phyloP scores from a whole-genome alignment of 2,888 invertebrate genomes.

The Pterostichus madidus region DNA sequence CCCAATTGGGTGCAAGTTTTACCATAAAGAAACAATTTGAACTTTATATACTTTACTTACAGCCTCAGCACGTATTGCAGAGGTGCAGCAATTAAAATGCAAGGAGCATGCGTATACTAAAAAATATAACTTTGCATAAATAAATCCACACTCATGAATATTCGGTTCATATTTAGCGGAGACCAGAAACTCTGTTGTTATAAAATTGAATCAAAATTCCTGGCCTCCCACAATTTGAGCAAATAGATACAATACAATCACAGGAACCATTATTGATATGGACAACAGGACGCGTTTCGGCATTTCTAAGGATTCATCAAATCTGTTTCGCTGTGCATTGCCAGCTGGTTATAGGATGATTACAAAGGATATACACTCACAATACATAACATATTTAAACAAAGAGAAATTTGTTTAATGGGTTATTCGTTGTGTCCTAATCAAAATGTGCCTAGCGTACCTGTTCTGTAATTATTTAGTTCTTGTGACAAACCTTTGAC shows the following conservation, averaged over 20 bases:
- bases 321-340: slow-evolving; percentile 3
- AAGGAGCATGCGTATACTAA: background rate
- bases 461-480: slow-evolving; percentile 12
- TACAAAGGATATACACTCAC: background rate
- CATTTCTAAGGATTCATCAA: slow-evolving; percentile 40
- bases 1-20: too few relatives aligned
- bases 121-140: background rate
- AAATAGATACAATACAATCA: slow-evolving; percentile 33
- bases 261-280: slow-evolving; percentile 38
- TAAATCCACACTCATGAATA: slow-evolving; percentile 27
- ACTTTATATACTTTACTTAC: too few relatives aligned
- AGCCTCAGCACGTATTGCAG: background rate
- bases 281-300: slow-evolving; percentile 17
- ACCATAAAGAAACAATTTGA: too few relatives aligned
- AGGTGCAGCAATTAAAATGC: background rate
- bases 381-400: slow-evolving; percentile 1
- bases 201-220: slow-evolving; percentile 34
- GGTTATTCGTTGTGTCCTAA: slow-evolving; percentile 7
- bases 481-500: slow-evolving; percentile 11
- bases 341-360: background rate
- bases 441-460: background rate
- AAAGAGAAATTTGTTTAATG: slow-evolving; percentile 28
- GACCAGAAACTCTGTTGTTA: slow-evolving; percentile 14
- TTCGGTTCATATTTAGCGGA: background rate
- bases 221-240: slow-evolving; percentile 6